phyloP scores from a whole-genome alignment of 2,113 vertebrate species.

The Emydocephalus ijimae region DNA sequence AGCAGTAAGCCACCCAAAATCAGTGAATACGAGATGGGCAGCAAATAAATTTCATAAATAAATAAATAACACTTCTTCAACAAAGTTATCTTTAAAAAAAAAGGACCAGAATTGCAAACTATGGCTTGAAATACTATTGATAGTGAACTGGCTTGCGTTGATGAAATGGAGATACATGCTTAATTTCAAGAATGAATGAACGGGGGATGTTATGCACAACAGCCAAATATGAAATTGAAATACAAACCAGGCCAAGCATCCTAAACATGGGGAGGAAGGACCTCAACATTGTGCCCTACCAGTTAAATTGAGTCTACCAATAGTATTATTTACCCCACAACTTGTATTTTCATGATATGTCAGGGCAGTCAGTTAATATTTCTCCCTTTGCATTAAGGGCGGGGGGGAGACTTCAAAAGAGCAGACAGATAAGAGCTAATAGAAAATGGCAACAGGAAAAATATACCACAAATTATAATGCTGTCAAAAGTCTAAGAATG shows the following conservation, averaged over 20 bases:
- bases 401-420: slow-evolving; percentile 29
- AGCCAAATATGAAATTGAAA: not conserved
- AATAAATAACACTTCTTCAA: not conserved
- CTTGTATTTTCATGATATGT: slow-evolving; percentile 38
- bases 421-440: slow-evolving; percentile 58
- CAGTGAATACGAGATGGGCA: too few relatives aligned
- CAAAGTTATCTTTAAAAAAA: not conserved
- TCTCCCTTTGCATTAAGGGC: slow-evolving; percentile 51
- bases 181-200: not conserved
- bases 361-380: slow-evolving; percentile 56
- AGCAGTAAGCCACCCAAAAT: too few relatives aligned
- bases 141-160: not conserved
- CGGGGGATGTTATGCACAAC: not conserved
- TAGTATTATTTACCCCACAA: not conserved
- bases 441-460: slow-evolving; percentile 48
- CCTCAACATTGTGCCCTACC: not conserved
- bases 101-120: not conserved
- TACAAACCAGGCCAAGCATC: not conserved
- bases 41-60: too few relatives aligned
- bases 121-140: not conserved
- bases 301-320: too few relatives aligned
- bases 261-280: not conserved
- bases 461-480: slow-evolving; percentile 61
- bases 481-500: slow-evolving; percentile 63
- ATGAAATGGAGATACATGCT: not conserved